Evolutionary conservation across 2,113 vertebrate genomes (phyloP).

Genomic region (Ameiurus melas): DNA sequence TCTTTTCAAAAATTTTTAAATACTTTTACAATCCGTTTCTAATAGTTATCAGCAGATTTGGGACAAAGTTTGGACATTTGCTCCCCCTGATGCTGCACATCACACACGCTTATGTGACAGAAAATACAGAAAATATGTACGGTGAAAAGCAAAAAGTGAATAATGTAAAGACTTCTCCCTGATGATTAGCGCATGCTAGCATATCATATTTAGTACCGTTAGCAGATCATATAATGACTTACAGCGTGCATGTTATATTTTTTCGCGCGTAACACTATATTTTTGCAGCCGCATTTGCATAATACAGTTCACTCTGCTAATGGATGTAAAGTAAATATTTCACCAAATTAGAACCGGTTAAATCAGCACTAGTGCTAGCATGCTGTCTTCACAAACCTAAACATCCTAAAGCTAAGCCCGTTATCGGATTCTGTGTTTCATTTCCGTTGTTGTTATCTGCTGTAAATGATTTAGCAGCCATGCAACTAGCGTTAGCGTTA

Average conservation of each 20-base stretch:
- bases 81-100: not conserved
- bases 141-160: not conserved
- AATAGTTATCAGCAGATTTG: not conserved
- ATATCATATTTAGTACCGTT: not conserved
- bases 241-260: not conserved
- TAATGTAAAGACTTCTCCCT: not conserved
- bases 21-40: not conserved
- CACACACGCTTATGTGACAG: too few species aligned
- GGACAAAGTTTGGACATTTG: not conserved
- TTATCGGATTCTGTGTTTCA: not conserved
- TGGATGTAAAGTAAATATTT: not conserved
- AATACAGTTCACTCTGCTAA: not conserved
- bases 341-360: not conserved
- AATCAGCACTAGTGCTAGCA: not conserved
- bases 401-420: not conserved
- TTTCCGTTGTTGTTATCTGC: not conserved
- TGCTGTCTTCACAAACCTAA: not conserved
- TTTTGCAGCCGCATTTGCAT: not conserved
- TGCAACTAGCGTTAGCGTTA: slow-evolving; percentile 84
- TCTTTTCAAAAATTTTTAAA: not conserved
- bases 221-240: not conserved
- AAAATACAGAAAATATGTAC: not conserved
- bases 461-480: slow-evolving; percentile 60
- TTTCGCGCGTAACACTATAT: not conserved
- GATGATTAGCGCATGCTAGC: not conserved